Conservation (phyloP, 2,888 invertebrate species). For the Dicycla oo region DNA sequence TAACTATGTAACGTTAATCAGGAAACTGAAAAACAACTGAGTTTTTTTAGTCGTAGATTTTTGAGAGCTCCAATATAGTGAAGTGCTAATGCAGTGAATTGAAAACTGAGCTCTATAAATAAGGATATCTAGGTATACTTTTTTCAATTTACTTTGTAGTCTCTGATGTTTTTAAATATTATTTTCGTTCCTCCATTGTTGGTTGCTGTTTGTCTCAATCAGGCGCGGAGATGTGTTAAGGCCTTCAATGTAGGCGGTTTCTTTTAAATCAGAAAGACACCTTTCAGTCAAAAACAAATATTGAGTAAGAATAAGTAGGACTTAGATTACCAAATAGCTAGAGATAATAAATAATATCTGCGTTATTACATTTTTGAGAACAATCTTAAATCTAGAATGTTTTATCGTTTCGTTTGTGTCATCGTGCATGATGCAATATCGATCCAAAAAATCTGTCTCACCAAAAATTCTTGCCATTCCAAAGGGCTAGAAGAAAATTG, state of each 20-base stretch:
- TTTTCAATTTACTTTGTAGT: background rate
- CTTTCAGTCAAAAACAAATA: background rate
- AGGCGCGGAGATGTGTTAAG: too few species aligned
- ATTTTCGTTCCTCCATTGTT: background rate
- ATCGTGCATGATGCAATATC: background rate
- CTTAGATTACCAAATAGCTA: background rate
- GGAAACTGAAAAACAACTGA: background rate
- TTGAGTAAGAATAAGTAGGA: background rate
- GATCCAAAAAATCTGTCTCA: background rate
- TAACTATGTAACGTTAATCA: background rate
- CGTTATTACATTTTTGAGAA: background rate
- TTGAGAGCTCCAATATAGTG: too few species aligned
- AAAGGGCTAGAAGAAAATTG: constrained; percentile 32
- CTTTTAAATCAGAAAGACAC: background rate
- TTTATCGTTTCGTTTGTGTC: background rate
- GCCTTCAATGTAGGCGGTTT: background rate
- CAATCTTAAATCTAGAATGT: background rate
- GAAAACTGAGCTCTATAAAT: background rate
- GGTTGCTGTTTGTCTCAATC: background rate
- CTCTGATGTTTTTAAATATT: background rate
- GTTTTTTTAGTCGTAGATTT: background rate
- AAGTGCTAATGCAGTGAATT: background rate
- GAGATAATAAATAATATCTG: background rate
- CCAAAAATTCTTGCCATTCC: constrained; percentile 18
- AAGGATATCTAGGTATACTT: background rate